Conservation (phyloP, 2,888 invertebrate species). For the Macrophya alboannulata region DNA sequence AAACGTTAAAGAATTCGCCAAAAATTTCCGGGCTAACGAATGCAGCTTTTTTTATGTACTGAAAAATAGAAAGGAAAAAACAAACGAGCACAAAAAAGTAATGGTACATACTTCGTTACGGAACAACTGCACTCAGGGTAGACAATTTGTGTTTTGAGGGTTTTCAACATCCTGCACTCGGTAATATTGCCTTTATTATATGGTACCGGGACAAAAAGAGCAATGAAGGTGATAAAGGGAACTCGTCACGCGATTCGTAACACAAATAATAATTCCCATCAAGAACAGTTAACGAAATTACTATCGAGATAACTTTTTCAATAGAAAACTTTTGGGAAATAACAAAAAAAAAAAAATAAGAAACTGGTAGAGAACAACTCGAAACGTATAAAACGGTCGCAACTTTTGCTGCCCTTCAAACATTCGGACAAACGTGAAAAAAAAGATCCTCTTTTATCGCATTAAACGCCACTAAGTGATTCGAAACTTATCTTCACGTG, state of each 20-base stretch:
- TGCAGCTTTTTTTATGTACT: neutral
- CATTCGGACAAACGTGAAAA: neutral
- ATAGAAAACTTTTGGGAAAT: neutral
- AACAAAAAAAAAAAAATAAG: neutral
- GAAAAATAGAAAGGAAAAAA: neutral
- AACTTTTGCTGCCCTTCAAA: neutral
- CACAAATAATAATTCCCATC: constrained; percentile 35
- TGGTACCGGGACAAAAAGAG: neutral
- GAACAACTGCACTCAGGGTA: neutral
- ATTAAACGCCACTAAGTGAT: neutral
- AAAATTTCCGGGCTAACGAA: neutral
- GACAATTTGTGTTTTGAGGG: constrained; percentile 1
- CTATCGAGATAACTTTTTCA: constrained; percentile 1
- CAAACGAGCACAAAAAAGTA: neutral
- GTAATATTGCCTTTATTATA: neutral
- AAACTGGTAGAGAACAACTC: neutral
- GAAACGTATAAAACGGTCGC: neutral
- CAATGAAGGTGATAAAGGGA: neutral
- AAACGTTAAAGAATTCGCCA: constrained; percentile 1
- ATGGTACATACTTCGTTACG: neutral
- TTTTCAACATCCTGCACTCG: neutral
- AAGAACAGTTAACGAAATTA: neutral
- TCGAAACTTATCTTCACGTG: neutral
- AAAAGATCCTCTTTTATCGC: neutral
- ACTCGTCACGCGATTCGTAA: neutral